Base-by-base conservation (phyloP, 2,888 invertebrate species). In the Melitaea athalia region DNA sequence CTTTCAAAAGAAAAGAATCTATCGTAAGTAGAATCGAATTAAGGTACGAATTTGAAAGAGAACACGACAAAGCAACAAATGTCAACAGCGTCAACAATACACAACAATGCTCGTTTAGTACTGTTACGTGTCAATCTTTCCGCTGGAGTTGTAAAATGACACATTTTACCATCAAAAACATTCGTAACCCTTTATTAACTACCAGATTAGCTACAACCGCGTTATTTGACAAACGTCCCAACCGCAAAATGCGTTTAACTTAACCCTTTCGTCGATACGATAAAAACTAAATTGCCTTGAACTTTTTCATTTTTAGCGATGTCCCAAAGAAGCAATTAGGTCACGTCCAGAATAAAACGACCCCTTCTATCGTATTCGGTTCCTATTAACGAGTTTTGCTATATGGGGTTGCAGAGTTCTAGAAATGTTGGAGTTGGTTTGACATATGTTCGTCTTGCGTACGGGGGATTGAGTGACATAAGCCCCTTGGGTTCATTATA, bases 401-500 rank as follows among this genome's bases (percentile, higher is more conserved):
- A 67, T 67, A 74, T 74, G 78, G 70, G 70, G 59, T 63, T 49
- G 71, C 61, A 75, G 66, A 74, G 81, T 67, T 80, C 78, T 74
- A 5, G 53, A 52, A 68, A 71, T 38, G 67, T 77, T 73, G 77
- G 75, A 78, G 81, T 80, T 79, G 79, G 84, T 77, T 81, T 87
- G 91, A 90, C 91, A 91, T 91, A 91, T 89, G 91, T 87, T 89
- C 80, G 78, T 82, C 81, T 79, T 83, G 81, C 81, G 86, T 84
- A 82, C 80, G 75, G 83, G 89, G 88, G 87, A 85, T 86, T 82
- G 89, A 88, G 87, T 88, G 88, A 85, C 84, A 83, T 89, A 90
- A 91, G 87, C 90, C 91, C 88, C 86, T 85, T 84, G 85, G 85
- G 85, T 84, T 88, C 86, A 90, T 91, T 91, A 90, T 87, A 87